Conservation (phyloP, 2,113 vertebrate species). For the Rhadina sibilatrix region DNA sequence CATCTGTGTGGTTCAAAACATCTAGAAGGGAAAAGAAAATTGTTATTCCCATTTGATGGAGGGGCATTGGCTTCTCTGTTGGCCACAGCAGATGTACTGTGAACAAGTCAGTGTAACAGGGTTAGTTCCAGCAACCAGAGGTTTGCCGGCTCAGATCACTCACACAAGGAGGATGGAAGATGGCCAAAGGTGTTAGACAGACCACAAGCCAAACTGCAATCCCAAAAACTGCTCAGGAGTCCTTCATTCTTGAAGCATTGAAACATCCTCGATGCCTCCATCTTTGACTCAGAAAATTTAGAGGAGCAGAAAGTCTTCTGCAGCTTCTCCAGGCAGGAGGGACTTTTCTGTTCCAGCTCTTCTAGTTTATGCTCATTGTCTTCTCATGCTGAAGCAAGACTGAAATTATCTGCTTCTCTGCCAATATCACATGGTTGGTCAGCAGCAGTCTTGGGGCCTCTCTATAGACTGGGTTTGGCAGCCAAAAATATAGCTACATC, state of each 20-base stretch:
- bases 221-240: neutral
- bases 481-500: neutral
- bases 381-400: neutral
- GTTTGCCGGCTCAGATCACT: neutral
- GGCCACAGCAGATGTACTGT: neutral
- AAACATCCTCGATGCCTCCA: neutral
- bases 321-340: neutral
- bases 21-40: neutral
- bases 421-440: neutral
- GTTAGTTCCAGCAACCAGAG: fast-evolving
- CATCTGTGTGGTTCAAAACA: neutral
- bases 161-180: neutral
- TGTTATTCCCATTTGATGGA: neutral
- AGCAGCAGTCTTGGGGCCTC: neutral
- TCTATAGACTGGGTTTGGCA: neutral
- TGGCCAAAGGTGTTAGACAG: neutral
- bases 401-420: neutral
- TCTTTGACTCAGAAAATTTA: neutral
- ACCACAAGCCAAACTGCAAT: neutral
- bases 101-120: fast-evolving
- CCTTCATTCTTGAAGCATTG: neutral
- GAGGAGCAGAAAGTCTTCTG: neutral
- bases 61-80: neutral
- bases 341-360: neutral
- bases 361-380: neutral